Conservation (phyloP, 1,140 invertebrate species). For the Chironomus tepperi region DNA sequence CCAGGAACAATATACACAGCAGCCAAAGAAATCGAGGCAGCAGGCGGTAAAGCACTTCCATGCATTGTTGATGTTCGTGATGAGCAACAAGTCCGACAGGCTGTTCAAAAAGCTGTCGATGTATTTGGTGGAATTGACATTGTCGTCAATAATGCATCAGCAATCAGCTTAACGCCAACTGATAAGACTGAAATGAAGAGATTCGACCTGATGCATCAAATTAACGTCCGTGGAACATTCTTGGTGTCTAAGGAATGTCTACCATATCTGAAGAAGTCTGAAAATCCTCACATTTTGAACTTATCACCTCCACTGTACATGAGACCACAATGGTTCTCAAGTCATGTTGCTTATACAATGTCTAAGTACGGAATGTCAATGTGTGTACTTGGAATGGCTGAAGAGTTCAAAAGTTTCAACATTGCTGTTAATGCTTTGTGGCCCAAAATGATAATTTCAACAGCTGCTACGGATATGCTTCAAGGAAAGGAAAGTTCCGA, state of each 20-base stretch:
- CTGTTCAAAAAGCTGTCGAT: constrained; percentile 78
- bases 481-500: constrained; percentile 53
- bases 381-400: constrained; percentile 94
- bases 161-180: constrained; percentile 86
- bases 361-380: constrained; percentile 99
- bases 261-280: constrained; percentile 81
- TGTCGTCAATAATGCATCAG: constrained; percentile 92
- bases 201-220: constrained; percentile 88
- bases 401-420: constrained; percentile 73
- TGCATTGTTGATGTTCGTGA: constrained; percentile 91
- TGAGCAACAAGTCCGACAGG: constrained; percentile 69
- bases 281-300: constrained; percentile 93
- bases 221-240: constrained; percentile 89
- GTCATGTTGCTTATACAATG: constrained; percentile 95
- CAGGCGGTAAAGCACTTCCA: constrained; percentile 83
- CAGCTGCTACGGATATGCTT: constrained; percentile 95
- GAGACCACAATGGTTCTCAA: constrained; percentile 82
- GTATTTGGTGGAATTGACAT: constrained; percentile 97
- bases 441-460: constrained; percentile 91
- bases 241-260: constrained; percentile 88
- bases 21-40: constrained; percentile 89
- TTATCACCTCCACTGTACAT: constrained; percentile 90
- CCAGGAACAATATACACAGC: constrained; percentile 97
- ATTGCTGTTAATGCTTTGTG: constrained; percentile 96
- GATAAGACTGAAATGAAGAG: constrained; percentile 86